Evolutionary conservation across 2,113 vertebrate genomes (phyloP).

Genomic region (Lamprotornis superbus): DNA sequence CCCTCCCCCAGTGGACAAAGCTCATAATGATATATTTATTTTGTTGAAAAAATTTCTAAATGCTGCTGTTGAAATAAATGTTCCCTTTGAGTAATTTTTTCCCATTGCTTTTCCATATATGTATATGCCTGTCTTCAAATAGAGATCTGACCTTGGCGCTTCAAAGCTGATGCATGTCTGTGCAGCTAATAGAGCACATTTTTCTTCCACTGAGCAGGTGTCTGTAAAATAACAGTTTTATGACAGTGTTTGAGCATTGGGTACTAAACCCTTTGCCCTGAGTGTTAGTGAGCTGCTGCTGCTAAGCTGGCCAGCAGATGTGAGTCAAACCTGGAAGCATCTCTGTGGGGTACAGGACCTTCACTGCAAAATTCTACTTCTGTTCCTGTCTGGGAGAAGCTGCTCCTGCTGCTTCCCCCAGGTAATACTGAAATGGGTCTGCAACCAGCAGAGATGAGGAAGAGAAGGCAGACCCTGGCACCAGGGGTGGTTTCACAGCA

Average conservation of each 20-base stretch:
- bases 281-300: background rate
- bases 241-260: background rate
- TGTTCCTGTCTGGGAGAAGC: background rate
- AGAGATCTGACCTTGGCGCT: background rate
- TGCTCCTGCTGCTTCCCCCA: background rate
- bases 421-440: background rate
- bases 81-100: background rate
- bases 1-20: background rate
- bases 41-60: background rate
- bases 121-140: fast-evolving
- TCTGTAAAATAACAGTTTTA: background rate
- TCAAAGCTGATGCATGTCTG: background rate
- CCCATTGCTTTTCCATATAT: background rate
- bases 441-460: background rate
- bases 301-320: background rate
- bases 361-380: background rate
- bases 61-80: background rate
- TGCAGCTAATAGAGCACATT: background rate
- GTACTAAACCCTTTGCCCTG: background rate
- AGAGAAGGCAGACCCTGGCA: background rate
- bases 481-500: background rate
- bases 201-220: background rate
- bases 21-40: background rate
- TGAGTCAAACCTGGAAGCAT: background rate
- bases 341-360: background rate